phyloP scores from a whole-genome alignment of 1,140 invertebrate genomes.

The Hermetia illucens region DNA sequence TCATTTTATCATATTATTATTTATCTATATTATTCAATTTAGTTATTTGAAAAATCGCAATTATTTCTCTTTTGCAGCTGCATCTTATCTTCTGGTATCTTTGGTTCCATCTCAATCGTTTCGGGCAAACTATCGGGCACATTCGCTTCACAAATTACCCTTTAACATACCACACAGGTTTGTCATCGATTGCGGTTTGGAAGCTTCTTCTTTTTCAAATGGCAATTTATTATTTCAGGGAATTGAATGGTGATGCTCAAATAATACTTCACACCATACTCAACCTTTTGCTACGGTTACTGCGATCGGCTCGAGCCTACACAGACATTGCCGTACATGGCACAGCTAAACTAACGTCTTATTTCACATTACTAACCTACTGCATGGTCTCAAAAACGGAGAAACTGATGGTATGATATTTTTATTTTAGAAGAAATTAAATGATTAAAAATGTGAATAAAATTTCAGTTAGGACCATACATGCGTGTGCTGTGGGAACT shows the following conservation, averaged over 20 bases:
- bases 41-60: too few relatives aligned
- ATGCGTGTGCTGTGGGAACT: constrained; percentile 84
- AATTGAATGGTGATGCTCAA: constrained; percentile 54
- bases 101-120: constrained; percentile 79
- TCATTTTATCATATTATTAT: too few relatives aligned
- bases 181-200: neutral
- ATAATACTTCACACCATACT: constrained; percentile 74
- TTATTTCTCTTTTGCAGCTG: too few relatives aligned
- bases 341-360: constrained; percentile 80
- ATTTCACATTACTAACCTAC: constrained; percentile 80
- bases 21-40: too few relatives aligned
- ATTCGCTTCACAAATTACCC: constrained; percentile 24
- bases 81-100: constrained; percentile 72
- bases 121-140: constrained; percentile 61
- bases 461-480: constrained; percentile 70
- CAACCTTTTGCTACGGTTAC: constrained; percentile 55
- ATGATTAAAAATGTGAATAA: too few relatives aligned
- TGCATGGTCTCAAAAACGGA: constrained; percentile 79
- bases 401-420: constrained; percentile 69
- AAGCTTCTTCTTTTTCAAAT: neutral
- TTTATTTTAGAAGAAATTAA: too few relatives aligned
- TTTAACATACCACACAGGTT: constrained; percentile 2
- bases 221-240: constrained; percentile 17
- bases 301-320: constrained; percentile 71
- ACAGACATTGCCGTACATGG: constrained; percentile 73